Conservation (phyloP, 2,888 invertebrate species). For the Timema cristinae region DNA sequence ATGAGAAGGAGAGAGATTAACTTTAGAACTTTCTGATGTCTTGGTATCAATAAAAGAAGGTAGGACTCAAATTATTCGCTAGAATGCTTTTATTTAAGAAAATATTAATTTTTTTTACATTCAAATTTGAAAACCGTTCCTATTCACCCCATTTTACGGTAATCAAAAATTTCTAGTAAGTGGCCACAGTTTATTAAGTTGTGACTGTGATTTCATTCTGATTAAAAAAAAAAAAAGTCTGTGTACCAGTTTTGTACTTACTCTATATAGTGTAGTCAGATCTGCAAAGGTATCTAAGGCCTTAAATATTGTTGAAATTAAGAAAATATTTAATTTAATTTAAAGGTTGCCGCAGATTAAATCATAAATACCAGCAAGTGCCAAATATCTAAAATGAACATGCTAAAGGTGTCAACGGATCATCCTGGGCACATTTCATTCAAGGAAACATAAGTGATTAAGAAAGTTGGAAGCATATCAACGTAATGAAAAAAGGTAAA, state of each 20-base stretch:
- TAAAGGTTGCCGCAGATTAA: conserved; percentile 5
- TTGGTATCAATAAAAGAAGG: too few relatives aligned
- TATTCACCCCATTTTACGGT: too few relatives aligned
- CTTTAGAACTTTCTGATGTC: too few relatives aligned
- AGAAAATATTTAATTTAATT: conserved; percentile 9
- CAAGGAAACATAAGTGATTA: not conserved
- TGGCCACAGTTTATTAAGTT: conserved; percentile 1
- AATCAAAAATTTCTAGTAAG: conserved; percentile 4
- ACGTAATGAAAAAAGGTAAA: not conserved
- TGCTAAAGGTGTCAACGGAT: not conserved
- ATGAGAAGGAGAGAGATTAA: too few relatives aligned
- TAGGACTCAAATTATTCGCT: too few relatives aligned
- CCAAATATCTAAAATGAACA: conserved; percentile 1
- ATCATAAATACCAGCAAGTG: not conserved
- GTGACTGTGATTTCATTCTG: not conserved
- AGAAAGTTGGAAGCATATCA: conserved; percentile 11
- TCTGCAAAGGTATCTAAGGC: not conserved
- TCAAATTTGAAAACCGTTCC: too few relatives aligned
- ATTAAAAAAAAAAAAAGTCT: not conserved
- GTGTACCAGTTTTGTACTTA: not conserved
- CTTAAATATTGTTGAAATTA: not conserved
- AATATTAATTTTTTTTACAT: too few relatives aligned
- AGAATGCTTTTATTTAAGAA: too few relatives aligned
- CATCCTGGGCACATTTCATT: conserved; percentile 2
- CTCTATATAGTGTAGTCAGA: not conserved